phyloP scores from a whole-genome alignment of 1,140 invertebrate species.

The Andricus grossulariae region DNA sequence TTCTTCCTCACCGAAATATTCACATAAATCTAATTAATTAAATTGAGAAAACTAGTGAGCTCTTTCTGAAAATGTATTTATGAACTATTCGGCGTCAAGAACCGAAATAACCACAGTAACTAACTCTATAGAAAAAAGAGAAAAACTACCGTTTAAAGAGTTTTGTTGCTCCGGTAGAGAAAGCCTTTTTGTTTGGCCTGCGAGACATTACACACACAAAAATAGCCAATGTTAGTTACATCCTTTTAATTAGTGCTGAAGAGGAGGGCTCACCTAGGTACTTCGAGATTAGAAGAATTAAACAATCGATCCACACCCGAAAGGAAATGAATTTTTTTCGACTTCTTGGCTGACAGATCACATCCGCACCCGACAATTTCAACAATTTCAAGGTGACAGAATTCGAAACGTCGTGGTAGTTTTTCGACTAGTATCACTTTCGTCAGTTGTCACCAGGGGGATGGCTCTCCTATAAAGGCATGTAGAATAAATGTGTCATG shows the following conservation, averaged over 20 bases:
- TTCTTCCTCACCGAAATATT: not conserved
- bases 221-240: slow-evolving; percentile 5
- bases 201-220: slow-evolving; percentile 31
- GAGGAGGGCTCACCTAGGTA: slow-evolving; percentile 48
- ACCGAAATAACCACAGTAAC: not conserved
- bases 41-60: too few species aligned
- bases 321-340: slow-evolving; percentile 24
- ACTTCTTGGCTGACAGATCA: not conserved
- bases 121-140: slow-evolving; percentile 35
- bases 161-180: slow-evolving; percentile 48
- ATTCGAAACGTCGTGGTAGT: not conserved
- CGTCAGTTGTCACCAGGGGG: too few species aligned
- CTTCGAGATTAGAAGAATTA: slow-evolving; percentile 31
- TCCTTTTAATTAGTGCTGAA: not conserved
- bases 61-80: not conserved
- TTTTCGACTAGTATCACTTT: not conserved
- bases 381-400: not conserved
- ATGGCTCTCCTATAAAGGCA: too few species aligned
- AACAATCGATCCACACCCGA: slow-evolving; percentile 30
- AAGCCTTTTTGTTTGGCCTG: slow-evolving; percentile 46
- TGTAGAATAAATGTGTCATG: too few species aligned
- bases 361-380: not conserved
- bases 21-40: too few species aligned
- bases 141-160: slow-evolving; percentile 55
- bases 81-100: not conserved